Evolutionary conservation across 2,888 invertebrate species (phyloP).

Genomic region (Xanthia icteritia): DNA sequence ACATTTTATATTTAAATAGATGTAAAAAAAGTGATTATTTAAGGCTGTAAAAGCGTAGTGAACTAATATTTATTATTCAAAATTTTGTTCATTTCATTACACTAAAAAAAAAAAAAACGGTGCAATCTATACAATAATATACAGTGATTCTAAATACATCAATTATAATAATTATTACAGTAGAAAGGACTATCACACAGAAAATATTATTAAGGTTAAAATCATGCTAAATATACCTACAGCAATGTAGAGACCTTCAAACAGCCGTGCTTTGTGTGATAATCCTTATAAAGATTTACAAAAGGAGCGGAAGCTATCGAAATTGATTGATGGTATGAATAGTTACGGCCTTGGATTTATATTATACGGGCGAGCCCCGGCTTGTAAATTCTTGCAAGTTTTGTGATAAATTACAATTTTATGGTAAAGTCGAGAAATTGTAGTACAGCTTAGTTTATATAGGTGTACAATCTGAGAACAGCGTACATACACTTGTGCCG

Average conservation of each 20-base stretch:
- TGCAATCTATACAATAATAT: constrained; percentile 26
- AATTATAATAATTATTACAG: background rate
- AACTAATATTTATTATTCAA: background rate
- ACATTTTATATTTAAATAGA: too few relatives aligned
- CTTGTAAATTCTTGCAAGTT: constrained; percentile 8
- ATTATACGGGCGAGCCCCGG: background rate
- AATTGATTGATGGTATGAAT: constrained; percentile 23
- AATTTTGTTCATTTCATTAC: too few relatives aligned
- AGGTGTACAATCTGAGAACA: too few relatives aligned
- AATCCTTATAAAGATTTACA: constrained; percentile 20
- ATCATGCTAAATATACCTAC: background rate
- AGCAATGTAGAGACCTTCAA: background rate
- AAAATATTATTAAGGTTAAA: background rate
- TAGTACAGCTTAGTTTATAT: background rate
- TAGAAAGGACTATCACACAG: constrained; percentile 17
- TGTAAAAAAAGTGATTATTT: too few relatives aligned
- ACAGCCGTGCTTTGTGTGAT: constrained; percentile 6
- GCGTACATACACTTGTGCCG: background rate
- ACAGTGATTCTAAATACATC: constrained; percentile 20
- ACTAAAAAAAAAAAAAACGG: too few relatives aligned
- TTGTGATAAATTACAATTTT: constrained; percentile 10
- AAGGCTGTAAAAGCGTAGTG: background rate
- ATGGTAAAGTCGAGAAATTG: background rate
- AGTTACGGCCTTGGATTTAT: constrained; percentile 4
- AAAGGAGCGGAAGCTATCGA: constrained; percentile 43